Evolutionary conservation across 2,797 vertebrate species (phyloP).

Genomic region (Malurus leucopterus): DNA sequence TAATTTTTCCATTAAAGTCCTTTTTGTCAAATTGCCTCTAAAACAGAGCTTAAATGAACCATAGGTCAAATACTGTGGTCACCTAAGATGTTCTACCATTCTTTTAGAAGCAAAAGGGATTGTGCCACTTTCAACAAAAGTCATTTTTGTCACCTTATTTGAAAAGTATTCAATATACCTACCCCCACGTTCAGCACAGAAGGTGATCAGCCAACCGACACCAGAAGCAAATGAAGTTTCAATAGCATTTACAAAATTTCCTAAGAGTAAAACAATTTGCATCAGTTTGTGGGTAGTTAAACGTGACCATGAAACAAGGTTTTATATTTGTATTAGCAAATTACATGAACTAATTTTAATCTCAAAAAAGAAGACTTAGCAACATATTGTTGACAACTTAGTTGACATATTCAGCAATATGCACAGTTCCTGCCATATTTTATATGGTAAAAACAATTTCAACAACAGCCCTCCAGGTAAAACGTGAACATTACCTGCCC

Average conservation of each 20-base stretch:
- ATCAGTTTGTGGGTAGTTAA: neutral
- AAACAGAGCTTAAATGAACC: neutral
- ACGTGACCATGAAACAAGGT: neutral
- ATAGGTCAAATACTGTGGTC: neutral
- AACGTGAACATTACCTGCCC: conserved; percentile 83
- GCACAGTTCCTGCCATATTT: neutral
- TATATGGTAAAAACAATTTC: neutral
- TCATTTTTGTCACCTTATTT: neutral
- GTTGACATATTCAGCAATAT: neutral
- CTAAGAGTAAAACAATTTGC: conserved; percentile 61
- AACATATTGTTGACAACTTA: too few species aligned
- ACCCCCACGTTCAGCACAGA: conserved; percentile 86
- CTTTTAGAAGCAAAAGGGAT: neutral
- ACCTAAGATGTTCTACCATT: neutral
- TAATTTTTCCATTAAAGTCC: neutral
- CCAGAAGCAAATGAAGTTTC: conserved; percentile 82
- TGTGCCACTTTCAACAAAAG: neutral
- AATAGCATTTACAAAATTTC: conserved; percentile 81
- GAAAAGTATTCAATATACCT: conserved; percentile 5
- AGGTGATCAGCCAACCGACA: conserved; percentile 86
- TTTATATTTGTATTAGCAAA: neutral
- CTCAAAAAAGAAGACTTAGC: neutral
- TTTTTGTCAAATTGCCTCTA: neutral
- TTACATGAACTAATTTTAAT: neutral
- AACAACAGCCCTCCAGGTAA: neutral